Evolutionary conservation across 2,797 vertebrate genomes (phyloP).

Genomic region (Fratercula arctica): DNA sequence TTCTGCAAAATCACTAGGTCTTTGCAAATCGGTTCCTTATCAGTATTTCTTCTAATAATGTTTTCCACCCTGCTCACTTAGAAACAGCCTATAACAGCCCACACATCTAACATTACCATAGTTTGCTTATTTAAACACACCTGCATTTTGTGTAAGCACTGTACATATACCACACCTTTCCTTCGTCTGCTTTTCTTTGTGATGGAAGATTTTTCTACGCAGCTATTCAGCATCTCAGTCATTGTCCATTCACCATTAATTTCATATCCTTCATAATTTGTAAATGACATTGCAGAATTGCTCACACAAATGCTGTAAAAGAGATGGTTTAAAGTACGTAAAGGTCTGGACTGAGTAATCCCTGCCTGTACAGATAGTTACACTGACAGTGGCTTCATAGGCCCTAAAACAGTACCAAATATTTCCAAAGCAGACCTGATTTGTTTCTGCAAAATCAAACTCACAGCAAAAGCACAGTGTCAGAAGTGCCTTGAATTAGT

Average conservation of each 20-base stretch:
- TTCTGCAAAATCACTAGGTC: not conserved
- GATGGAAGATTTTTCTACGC: not conserved
- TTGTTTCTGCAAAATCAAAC: not conserved
- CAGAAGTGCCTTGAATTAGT: not conserved
- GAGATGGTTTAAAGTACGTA: not conserved
- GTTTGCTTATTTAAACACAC: not conserved
- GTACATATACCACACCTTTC: fast-evolving
- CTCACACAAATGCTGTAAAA: not conserved
- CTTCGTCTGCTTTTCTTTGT: not conserved
- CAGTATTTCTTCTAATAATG: not conserved
- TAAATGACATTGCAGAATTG: not conserved
- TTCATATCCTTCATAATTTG: not conserved
- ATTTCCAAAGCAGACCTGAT: not conserved
- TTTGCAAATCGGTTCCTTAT: not conserved
- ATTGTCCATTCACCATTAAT: not conserved
- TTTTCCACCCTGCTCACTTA: not conserved
- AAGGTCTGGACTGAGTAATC: not conserved
- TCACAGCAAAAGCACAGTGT: not conserved
- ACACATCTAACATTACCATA: not conserved
- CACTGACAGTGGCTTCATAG: not conserved
- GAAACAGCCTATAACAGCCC: not conserved
- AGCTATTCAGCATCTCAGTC: not conserved
- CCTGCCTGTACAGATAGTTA: not conserved
- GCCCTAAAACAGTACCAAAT: not conserved
- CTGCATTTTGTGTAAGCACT: not conserved